phyloP scores from a whole-genome alignment of 2,113 vertebrate species.

The Chlorocebus sabaeus region DNA sequence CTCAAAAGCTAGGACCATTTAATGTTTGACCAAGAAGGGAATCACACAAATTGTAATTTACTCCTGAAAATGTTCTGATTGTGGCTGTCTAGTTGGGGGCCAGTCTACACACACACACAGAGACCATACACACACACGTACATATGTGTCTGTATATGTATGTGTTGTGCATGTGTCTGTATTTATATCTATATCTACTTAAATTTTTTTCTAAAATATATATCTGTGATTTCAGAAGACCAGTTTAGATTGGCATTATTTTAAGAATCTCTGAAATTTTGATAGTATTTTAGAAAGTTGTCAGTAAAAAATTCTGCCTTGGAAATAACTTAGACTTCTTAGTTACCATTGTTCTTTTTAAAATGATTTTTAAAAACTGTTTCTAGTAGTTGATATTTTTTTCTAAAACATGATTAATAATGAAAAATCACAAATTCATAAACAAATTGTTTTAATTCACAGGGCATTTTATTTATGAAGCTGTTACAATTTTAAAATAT shows the following conservation, averaged over 20 bases:
- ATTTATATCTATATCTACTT: too few species aligned
- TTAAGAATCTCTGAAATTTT: neutral
- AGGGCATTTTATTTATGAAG: neutral
- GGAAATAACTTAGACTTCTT: neutral
- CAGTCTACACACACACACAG: neutral
- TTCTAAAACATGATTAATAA: neutral
- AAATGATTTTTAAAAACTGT: neutral
- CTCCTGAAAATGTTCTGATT: neutral
- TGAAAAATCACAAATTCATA: neutral
- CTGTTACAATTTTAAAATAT: neutral
- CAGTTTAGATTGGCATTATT: neutral
- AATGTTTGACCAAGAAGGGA: neutral
- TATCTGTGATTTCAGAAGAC: neutral
- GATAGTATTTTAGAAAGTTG: neutral
- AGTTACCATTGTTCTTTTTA: neutral
- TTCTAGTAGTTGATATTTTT: conserved; percentile 13
- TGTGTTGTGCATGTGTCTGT: neutral
- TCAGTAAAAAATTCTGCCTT: neutral
- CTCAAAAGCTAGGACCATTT: neutral
- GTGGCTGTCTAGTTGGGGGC: neutral
- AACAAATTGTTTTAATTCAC: neutral
- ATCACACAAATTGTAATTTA: neutral
- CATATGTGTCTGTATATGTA: neutral
- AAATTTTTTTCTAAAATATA: neutral
- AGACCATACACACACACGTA: rapidly evolving